Percentiles rank a stretch among this genome's conserved stretches.
Evolutionary conservation across 2,113 vertebrate genomes (phyloP).

Genomic region (Oncorhynchus keta): DNA sequence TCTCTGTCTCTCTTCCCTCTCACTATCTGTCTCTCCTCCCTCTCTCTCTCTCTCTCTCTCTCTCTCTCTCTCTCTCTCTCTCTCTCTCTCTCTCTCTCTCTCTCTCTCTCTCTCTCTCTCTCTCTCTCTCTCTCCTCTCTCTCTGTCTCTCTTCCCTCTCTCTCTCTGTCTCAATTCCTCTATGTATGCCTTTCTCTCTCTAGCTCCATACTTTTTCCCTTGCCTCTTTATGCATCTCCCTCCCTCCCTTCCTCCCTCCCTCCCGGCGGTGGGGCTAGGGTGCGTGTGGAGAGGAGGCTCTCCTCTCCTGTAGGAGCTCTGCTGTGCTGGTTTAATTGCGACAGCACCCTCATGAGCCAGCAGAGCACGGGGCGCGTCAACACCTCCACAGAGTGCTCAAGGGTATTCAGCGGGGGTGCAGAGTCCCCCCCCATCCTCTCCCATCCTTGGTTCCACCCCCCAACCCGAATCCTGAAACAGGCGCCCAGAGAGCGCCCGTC

Average conservation of each 20-base stretch:
- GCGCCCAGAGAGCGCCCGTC: slow-evolving; percentile 53
- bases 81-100: not conserved
- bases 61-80: slow-evolving; percentile 18
- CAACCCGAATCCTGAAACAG: slow-evolving; percentile 41
- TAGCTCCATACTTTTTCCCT: slow-evolving; percentile 28
- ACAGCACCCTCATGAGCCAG: slow-evolving; percentile 72
- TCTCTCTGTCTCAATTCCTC: not conserved
- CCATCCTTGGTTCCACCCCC: slow-evolving; percentile 14
- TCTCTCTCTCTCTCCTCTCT: not conserved
- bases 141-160: slow-evolving; percentile 1
- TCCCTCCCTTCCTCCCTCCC: slow-evolving; percentile 39
- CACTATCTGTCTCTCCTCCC: not conserved
- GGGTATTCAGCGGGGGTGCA: slow-evolving; percentile 72
- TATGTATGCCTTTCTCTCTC: slow-evolving; percentile 2
- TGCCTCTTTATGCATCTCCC: slow-evolving; percentile 27
- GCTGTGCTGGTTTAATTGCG: slow-evolving; percentile 76
- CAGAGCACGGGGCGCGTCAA: slow-evolving; percentile 43
- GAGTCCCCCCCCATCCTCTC: slow-evolving; percentile 22
- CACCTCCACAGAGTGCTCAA: slow-evolving; percentile 77
- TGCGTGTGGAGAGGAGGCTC: slow-evolving; percentile 27
- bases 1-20: slow-evolving; percentile 3
- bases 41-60: not conserved
- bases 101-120: slow-evolving; percentile 20
- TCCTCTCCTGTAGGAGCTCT: slow-evolving; percentile 20
- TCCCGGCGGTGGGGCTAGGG: slow-evolving; percentile 42